These are phyloP conservation scores for Trogon surrucura DNA, from an alignment of 2,113 vertebrate genomes.

Conservation along the genomic window DNA sequence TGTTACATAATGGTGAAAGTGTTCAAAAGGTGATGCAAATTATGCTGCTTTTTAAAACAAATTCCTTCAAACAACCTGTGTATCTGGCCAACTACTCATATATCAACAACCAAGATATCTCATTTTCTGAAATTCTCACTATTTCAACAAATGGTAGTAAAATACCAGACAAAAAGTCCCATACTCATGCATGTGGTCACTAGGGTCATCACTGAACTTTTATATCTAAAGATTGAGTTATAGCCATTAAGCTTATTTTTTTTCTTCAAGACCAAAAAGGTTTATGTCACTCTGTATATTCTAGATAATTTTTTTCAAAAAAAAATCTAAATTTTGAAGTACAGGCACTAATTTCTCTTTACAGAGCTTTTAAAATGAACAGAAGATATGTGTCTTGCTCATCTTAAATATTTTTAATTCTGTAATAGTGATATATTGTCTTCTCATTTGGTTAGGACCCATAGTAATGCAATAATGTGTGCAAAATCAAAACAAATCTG, in stretches of 20 bases:
- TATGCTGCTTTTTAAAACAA: neutral
- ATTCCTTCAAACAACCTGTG: neutral
- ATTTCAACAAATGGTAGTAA: neutral
- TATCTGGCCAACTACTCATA: neutral
- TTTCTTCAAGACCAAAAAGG: neutral
- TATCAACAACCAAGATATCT: neutral
- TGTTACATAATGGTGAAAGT: neutral
- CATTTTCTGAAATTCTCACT: neutral
- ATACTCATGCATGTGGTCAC: neutral
- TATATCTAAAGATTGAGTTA: neutral
- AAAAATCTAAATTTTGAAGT: neutral
- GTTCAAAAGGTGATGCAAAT: neutral
- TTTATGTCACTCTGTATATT: neutral
- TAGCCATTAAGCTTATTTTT: neutral
- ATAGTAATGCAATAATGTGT: neutral
- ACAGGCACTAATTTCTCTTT: neutral
- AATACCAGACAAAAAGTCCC: neutral
- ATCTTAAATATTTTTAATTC: neutral
- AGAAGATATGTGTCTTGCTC: rapidly evolving
- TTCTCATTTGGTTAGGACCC: neutral
- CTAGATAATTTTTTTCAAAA: neutral
- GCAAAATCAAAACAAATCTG: neutral
- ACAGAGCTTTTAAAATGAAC: neutral
- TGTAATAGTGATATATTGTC: neutral
- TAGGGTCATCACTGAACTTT: neutral